Evolutionary conservation across 2,888 invertebrate genomes (phyloP).

Genomic region (Eupithecia insigniata): DNA sequence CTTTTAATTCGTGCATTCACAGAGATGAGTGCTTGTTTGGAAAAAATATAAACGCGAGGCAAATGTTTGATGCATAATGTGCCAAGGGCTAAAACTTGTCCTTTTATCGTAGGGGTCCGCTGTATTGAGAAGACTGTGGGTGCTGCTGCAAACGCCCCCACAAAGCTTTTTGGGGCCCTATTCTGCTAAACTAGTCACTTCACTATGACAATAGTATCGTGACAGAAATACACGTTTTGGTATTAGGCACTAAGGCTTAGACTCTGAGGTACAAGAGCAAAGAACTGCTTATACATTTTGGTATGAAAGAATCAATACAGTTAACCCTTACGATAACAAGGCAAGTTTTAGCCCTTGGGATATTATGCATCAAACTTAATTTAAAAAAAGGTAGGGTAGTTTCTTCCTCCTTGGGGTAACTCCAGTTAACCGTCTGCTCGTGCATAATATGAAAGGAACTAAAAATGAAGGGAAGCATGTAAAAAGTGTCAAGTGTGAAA

Average conservation of each 20-base stretch:
- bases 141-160: conserved; percentile 54
- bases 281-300: too few relatives aligned
- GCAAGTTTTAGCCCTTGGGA: too few relatives aligned
- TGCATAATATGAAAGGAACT: neutral
- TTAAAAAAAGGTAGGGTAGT: neutral
- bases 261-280: too few relatives aligned
- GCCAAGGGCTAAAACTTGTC: conserved; percentile 71
- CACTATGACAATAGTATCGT: neutral
- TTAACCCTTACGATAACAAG: too few relatives aligned
- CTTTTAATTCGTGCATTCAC: conserved; percentile 66
- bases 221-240: neutral
- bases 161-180: conserved; percentile 27
- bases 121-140: conserved; percentile 4
- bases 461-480: neutral
- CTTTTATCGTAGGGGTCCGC: conserved; percentile 47
- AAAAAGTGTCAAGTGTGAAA: neutral
- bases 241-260: neutral
- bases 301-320: too few relatives aligned
- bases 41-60: conserved; percentile 62
- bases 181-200: neutral
- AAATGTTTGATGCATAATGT: conserved; percentile 70
- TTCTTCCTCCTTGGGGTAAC: neutral
- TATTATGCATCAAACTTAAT: too few relatives aligned
- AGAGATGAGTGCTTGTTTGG: conserved; percentile 63
- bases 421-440: neutral